A percentile compares a stretch with the other conserved stretches of the same genome.
Evolutionary conservation across 2,113 vertebrate genomes (phyloP).

Genomic region (Sander vitreus): DNA sequence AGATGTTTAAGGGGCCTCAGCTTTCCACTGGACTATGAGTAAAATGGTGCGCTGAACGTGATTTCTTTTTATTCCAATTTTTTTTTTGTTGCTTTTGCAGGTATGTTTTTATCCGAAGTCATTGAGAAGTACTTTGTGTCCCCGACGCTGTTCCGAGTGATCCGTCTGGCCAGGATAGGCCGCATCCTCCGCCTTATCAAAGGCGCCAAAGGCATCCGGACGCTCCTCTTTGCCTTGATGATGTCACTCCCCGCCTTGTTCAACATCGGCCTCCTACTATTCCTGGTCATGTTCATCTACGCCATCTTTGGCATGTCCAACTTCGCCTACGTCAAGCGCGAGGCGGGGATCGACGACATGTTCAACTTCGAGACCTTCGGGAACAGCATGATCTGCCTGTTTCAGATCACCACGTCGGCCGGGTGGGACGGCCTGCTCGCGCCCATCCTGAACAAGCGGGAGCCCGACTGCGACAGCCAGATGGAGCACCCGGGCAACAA

Average conservation of each 20-base stretch:
- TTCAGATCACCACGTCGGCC: slow-evolving; percentile 95
- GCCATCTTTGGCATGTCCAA: slow-evolving; percentile 98
- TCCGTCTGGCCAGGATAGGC: slow-evolving; percentile 94
- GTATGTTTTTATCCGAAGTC: slow-evolving; percentile 94
- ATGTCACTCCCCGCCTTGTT: slow-evolving; percentile 98
- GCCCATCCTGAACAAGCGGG: slow-evolving; percentile 92
- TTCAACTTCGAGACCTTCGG: slow-evolving; percentile 97
- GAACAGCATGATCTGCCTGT: slow-evolving; percentile 98
- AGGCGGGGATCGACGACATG: slow-evolving; percentile 94
- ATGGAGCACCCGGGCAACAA: slow-evolving; percentile 89
- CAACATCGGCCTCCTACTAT: slow-evolving; percentile 96
- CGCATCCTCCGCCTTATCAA: slow-evolving; percentile 97
- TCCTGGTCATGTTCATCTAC: slow-evolving; percentile 98
- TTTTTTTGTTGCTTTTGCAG: slow-evolving; percentile 73
- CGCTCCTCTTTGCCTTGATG: slow-evolving; percentile 96
- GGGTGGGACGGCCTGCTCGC: slow-evolving; percentile 90
- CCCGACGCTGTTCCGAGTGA: slow-evolving; percentile 94
- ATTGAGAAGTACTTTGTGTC: slow-evolving; percentile 97
- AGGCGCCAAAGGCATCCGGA: slow-evolving; percentile 97
- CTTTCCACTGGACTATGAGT: no score
- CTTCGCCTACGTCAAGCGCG: slow-evolving; percentile 94
- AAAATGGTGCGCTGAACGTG: not conserved
- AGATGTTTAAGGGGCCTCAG: not conserved
- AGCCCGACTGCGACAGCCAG: slow-evolving; percentile 90
- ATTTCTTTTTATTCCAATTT: not conserved